A percentile compares a stretch with the other conserved stretches of the same genome.
phyloP scores from a whole-genome alignment of 2,113 vertebrate genomes.

The Pangasianodon gigas region DNA sequence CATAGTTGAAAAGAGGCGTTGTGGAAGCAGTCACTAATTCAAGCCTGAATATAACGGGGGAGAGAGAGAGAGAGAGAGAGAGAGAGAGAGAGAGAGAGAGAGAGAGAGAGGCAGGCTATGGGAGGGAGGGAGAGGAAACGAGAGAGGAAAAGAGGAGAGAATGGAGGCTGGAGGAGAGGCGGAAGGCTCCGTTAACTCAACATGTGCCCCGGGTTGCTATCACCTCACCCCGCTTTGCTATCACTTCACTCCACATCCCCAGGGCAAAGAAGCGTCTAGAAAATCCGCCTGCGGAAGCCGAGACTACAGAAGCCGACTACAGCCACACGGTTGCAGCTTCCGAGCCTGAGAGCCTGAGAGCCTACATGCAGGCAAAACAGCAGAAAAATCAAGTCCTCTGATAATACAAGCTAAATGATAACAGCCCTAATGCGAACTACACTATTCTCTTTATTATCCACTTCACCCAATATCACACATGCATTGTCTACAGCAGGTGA shows the following conservation, averaged over 20 bases:
- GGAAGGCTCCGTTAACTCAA: slow-evolving; percentile 69
- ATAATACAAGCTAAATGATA: background rate
- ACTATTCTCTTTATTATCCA: background rate
- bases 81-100: background rate
- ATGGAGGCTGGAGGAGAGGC: slow-evolving; percentile 59
- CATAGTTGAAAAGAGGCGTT: slow-evolving; percentile 63
- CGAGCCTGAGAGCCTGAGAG: background rate
- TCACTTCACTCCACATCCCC: slow-evolving; percentile 37
- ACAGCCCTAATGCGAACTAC: background rate
- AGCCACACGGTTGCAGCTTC: too few relatives aligned
- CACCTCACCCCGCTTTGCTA: slow-evolving; percentile 55
- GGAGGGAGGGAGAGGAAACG: slow-evolving; percentile 54
- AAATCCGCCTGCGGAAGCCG: background rate
- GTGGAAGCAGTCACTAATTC: slow-evolving; percentile 31
- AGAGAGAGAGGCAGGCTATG: slow-evolving; percentile 11
- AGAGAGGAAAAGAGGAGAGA: slow-evolving; percentile 53
- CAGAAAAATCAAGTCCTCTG: background rate
- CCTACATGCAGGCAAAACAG: background rate
- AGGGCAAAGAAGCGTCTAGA: background rate
- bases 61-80: slow-evolving; percentile 20
- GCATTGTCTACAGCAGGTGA: background rate
- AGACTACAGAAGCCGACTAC: background rate
- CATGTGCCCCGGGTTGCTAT: slow-evolving; percentile 75
- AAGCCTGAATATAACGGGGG: background rate
- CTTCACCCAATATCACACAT: background rate